phyloP scores from a whole-genome alignment of 2,797 vertebrate genomes.

The Dryobates pubescens region DNA sequence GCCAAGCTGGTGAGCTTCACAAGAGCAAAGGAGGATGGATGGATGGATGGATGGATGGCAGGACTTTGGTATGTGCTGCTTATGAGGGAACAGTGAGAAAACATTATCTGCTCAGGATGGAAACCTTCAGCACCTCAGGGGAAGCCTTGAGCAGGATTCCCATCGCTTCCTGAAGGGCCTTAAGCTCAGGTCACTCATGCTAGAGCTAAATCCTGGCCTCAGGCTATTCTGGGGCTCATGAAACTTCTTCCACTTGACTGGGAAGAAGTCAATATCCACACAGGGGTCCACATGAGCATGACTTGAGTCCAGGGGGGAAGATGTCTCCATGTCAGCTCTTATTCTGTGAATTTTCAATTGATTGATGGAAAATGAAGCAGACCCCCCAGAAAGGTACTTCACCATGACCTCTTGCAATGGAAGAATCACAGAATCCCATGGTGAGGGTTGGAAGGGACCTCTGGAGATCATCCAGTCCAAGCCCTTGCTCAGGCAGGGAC shows the following conservation, averaged over 20 bases:
- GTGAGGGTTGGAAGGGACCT: too few relatives aligned
- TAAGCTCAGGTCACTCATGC: neutral
- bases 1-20: neutral
- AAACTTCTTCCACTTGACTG: neutral
- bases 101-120: neutral
- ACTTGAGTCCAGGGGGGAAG: neutral
- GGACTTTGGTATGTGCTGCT: neutral
- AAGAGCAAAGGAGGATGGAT: rapidly evolving
- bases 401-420: neutral
- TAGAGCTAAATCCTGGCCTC: neutral
- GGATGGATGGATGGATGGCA: neutral
- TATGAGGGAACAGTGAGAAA: rapidly evolving
- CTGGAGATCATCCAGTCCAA: too few relatives aligned
- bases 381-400: neutral
- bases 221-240: neutral
- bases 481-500: too few relatives aligned
- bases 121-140: neutral
- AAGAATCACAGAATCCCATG: too few relatives aligned
- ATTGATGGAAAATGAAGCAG: neutral
- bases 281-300: rapidly evolving
- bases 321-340: neutral
- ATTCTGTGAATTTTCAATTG: neutral
- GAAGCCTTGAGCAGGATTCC: neutral
- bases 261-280: neutral
- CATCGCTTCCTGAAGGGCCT: neutral